phyloP scores from a whole-genome alignment of 2,113 vertebrate species.

The Sigmodon hispidus region DNA sequence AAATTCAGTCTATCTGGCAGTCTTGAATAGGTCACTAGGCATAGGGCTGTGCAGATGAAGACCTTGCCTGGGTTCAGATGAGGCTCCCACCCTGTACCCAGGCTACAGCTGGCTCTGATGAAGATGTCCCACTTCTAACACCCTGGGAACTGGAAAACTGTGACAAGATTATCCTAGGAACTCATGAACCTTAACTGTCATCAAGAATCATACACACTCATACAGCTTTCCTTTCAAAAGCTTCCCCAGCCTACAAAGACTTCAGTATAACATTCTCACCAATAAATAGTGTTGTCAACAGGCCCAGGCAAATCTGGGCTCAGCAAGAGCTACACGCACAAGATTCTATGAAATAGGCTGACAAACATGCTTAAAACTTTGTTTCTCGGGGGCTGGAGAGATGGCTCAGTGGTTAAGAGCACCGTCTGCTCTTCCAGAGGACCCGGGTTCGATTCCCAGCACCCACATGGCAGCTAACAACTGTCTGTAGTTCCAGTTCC shows the following conservation, averaged over 20 bases:
- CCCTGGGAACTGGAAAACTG: no score
- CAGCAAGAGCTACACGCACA: neutral
- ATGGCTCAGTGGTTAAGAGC: no score
- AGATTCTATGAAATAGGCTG: neutral
- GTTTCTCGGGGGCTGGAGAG: no score
- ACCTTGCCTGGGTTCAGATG: neutral
- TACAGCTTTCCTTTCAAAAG: neutral
- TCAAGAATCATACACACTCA: neutral
- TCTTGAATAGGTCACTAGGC: no score
- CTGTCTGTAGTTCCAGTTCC: no score
- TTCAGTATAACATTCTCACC: neutral
- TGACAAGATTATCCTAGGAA: neutral
- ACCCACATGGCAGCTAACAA: no score
- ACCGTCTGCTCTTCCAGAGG: no score
- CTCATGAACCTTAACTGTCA: neutral
- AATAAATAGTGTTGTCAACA: neutral
- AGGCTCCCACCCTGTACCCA: neutral
- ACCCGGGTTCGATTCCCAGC: no score
- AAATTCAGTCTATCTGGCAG: neutral
- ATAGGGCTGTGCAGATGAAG: rapidly evolving
- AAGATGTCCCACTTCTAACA: neutral
- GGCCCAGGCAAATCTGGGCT: neutral
- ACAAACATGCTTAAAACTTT: neutral
- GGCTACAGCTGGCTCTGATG: rapidly evolving
- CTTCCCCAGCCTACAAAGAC: neutral